These are phyloP conservation scores for Pipa parva DNA, from an alignment of 2,113 vertebrate genomes.

Conservation along the genomic window DNA sequence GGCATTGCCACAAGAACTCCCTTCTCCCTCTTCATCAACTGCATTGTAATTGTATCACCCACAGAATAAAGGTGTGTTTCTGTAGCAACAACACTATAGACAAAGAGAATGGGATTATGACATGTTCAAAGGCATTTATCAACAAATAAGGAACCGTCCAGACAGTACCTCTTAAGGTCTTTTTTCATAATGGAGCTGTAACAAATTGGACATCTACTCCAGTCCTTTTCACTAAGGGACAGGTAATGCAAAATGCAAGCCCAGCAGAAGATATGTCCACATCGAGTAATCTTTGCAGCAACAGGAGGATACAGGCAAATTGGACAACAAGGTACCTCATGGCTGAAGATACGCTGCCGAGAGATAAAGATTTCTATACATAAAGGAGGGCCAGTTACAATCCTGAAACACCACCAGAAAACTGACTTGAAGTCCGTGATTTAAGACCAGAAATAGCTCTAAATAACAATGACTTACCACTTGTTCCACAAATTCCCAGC, in stretches of 20 bases:
- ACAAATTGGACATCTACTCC: conserved; percentile 97
- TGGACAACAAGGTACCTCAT: conserved; percentile 96
- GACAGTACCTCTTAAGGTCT: conserved; percentile 86
- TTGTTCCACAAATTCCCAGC: conserved; percentile 98
- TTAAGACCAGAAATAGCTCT: not conserved
- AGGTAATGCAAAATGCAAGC: conserved; percentile 96
- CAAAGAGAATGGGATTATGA: conserved; percentile 11
- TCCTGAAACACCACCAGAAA: not conserved
- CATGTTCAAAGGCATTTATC: not conserved
- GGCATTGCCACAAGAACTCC: conserved; percentile 88
- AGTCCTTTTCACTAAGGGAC: conserved; percentile 88
- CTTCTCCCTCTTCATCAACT: conserved; percentile 91
- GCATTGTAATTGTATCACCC: conserved; percentile 90
- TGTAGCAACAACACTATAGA: conserved; percentile 86
- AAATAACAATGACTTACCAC: conserved; percentile 74
- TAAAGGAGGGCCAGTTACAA: no score
- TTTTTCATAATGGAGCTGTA: conserved; percentile 85
- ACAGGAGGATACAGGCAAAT: conserved; percentile 95
- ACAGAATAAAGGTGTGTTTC: conserved; percentile 85
- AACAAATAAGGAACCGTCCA: not conserved
- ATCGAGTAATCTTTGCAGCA: conserved; percentile 92
- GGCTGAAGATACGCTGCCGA: conserved; percentile 89
- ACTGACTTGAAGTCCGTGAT: no score
- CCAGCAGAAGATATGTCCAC: conserved; percentile 98
- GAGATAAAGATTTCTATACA: not conserved